Conservation (phyloP, 1,140 invertebrate genomes). For the Pristionchus pacificus region DNA sequence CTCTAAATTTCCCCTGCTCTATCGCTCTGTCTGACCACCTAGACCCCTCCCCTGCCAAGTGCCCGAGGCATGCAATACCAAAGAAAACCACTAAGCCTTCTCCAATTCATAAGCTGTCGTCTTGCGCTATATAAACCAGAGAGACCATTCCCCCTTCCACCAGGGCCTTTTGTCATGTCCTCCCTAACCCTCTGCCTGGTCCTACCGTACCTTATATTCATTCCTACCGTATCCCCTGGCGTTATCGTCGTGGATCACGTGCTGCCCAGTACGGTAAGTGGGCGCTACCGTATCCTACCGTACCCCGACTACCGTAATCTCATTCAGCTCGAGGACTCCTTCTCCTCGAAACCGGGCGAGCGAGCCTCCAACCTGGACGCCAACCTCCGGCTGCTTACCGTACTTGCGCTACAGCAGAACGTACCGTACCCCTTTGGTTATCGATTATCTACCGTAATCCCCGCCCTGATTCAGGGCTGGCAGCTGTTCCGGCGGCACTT, state of each 20-base stretch:
- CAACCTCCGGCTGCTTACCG: slow-evolving; percentile 31
- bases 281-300: not conserved
- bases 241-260: not conserved
- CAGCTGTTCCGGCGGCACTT: slow-evolving; percentile 41
- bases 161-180: not conserved
- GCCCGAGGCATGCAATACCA: too few relatives aligned
- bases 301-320: too few relatives aligned
- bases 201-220: too few relatives aligned
- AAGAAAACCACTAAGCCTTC: too few relatives aligned
- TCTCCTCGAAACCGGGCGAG: slow-evolving; percentile 18
- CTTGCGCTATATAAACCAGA: too few relatives aligned
- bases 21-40: too few relatives aligned
- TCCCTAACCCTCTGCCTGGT: too few relatives aligned
- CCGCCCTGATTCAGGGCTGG: slow-evolving; percentile 36
- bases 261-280: not conserved
- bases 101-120: too few relatives aligned
- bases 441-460: too few relatives aligned
- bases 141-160: not conserved
- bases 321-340: slow-evolving; percentile 8
- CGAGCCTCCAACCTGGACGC: slow-evolving; percentile 31
- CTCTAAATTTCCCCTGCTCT: too few relatives aligned
- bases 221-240: too few relatives aligned
- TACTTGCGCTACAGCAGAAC: slow-evolving; percentile 32
- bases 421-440: slow-evolving; percentile 10
- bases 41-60: too few relatives aligned